Evolutionary conservation across 2,797 vertebrate species (phyloP), one percentile per base, ranked within the genome.

Genomic region (Myripristis murdjan): DNA sequence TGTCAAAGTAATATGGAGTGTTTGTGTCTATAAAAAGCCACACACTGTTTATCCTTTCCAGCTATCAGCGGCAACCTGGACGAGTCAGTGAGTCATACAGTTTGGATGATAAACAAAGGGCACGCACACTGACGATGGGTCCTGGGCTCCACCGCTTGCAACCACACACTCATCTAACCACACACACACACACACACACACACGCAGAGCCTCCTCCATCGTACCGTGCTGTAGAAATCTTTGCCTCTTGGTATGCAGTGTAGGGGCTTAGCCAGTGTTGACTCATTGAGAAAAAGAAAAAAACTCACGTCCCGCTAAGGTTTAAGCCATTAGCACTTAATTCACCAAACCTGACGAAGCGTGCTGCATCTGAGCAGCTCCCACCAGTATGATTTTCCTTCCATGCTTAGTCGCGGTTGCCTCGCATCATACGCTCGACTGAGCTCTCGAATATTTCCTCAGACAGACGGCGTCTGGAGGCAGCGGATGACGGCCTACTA

Each of bases 381-480:
- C 88, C 86, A 71, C 81, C 70, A 86, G 84, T 69, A 46, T 64
- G 69, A 48, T 81, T 82, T 81, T 79, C 87, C 68, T 79, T 80
- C 81, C 71, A 79, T 83, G 84, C 77, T 77, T 14, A 39, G 76
- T 75, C 71, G 72, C 82, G 83, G 86, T 83, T 89, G 81, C 78
- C 80, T 70, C 37, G 75, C 68, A 91, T 91, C 78, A 84, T 55
- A 84, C 77, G 87, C 90, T 89, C 87, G 88, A 90, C 64, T 87
- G 87, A 86, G 65, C 87, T 73, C 86, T 81, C 64, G 8, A 85
- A 91, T 89, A 82, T 73, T 72, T 87, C 78, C 76, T 73, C 72
- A 75, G 71, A 74, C 67, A 67, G 63, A 73, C 43, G 77, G 81
- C 58, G 47, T 78, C 51, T 65, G 73, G 77, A 86, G 81, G 66